These are phyloP conservation scores for Sula dactylatra DNA, from an alignment of 2,113 vertebrate species.

Conservation along the genomic window DNA sequence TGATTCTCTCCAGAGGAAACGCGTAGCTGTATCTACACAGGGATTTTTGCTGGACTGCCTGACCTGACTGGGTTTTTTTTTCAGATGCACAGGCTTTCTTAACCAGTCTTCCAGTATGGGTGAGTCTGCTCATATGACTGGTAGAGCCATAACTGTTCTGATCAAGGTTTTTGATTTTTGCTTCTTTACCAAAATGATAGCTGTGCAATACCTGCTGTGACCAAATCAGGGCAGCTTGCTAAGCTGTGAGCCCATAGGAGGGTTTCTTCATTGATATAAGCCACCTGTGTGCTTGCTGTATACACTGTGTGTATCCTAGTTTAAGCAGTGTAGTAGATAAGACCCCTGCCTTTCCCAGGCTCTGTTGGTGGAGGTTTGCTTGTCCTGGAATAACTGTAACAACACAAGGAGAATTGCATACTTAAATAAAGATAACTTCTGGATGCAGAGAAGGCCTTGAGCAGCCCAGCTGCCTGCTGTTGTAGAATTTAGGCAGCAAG, in stretches of 20 bases:
- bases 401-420: not conserved
- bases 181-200: not conserved
- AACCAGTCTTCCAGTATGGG: not conserved
- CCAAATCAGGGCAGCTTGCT: not conserved
- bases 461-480: not conserved
- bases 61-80: not conserved
- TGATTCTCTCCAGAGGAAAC: not conserved
- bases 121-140: not conserved
- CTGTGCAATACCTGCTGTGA: not conserved
- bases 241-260: not conserved
- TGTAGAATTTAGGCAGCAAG: constrained; percentile 42
- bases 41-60: not conserved
- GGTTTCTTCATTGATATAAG: not conserved
- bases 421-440: not conserved
- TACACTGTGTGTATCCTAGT: not conserved
- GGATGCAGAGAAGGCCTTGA: not conserved
- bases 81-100: not conserved
- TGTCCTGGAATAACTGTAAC: not conserved
- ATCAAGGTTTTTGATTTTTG: not conserved
- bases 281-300: not conserved
- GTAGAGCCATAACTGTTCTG: not conserved
- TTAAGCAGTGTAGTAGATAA: not conserved
- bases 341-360: not conserved
- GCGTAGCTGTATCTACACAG: fast-evolving
- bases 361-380: not conserved